These are phyloP conservation scores for Ceyx melanurus DNA, from an alignment of 2,113 vertebrate species.

Conservation along the genomic window DNA sequence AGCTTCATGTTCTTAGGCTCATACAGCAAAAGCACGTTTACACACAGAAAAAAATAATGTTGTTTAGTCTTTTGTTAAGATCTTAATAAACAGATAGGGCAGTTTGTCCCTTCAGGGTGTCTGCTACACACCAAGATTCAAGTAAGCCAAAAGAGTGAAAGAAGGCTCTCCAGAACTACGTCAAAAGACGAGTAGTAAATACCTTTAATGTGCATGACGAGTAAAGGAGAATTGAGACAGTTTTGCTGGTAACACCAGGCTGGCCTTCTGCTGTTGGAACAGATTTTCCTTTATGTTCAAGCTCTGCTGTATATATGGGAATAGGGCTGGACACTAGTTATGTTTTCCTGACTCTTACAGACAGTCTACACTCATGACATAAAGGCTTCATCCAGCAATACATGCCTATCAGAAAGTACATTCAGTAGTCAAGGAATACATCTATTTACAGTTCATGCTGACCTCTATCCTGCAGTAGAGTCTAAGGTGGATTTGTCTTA, in stretches of 20 bases:
- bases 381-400: background rate
- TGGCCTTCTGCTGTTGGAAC: background rate
- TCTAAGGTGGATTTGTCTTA: background rate
- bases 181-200: background rate
- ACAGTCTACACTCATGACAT: too few species aligned
- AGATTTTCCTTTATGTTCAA: background rate
- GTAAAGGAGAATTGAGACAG: accelerated
- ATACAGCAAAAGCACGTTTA: background rate
- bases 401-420: background rate
- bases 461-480: background rate
- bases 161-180: background rate
- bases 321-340: background rate
- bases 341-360: background rate
- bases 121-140: background rate
- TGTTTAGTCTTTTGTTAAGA: background rate
- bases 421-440: background rate
- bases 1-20: background rate
- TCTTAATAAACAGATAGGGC: background rate
- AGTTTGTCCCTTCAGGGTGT: background rate
- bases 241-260: accelerated
- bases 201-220: background rate
- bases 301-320: background rate
- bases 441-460: background rate
- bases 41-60: background rate
- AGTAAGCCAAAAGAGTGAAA: background rate